Evolutionary conservation across 2,888 invertebrate genomes (phyloP), one percentile per base, ranked within the genome.

Genomic region (Drosophila limbata): DNA sequence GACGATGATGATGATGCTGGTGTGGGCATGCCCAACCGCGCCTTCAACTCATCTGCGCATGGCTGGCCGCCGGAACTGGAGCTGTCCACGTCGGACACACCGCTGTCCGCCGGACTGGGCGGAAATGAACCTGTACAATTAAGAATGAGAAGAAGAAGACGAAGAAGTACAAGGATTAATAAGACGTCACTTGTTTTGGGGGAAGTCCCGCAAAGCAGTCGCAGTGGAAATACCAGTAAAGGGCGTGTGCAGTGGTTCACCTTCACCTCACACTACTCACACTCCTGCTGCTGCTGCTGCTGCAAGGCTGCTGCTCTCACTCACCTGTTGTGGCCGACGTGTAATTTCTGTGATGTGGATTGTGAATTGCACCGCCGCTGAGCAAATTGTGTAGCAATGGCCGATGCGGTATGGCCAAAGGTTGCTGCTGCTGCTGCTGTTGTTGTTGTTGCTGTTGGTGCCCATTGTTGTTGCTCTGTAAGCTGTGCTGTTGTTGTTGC

Each of bases 101-200:
- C 98, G 92, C 98, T 98, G 94, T 99, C 98, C 59, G 98, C 98
- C 76, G 98, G 98, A 93, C 98, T 98, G 60, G 98, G 98, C 76
- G 98, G 98, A 92, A 98, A 95, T 89, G 98, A 98, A 93, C 98
- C 98, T 97, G 94, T 80, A 73, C 76, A 88, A 72, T 51, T n/a
- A 13, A 10, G 11, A 42, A 19, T 13, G 19, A 6, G 21, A 9
- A 15, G 48, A 28, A 17, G 19, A 31, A 11, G 4, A 33, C 56
- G 1, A 17, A 17, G 19, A 47, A 47, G 44, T 15, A 40, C 25
- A 42, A 42, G 28, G 42, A 55, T 76, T 76, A 77, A 53, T 45
- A 72, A 40, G 39, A 37, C 25, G 61, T 15, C 35, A 50, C 13
- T 48, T 19, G 45, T 9, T 35, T 9, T 13, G 28, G 40, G 51